phyloP scores from a whole-genome alignment of 2,888 invertebrate species.

The Drosophila leonis region DNA sequence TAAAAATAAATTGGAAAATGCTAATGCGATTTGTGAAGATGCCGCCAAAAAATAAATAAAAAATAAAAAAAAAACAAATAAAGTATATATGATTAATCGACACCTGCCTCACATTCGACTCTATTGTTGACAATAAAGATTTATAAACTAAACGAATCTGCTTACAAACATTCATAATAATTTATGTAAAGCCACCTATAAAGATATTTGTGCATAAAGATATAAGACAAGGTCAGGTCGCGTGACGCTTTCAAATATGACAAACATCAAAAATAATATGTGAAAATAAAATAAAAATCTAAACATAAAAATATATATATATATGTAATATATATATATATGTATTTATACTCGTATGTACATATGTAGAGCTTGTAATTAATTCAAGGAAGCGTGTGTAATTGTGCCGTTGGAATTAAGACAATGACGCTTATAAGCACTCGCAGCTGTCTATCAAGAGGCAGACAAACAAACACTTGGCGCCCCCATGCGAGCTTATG shows the following conservation, averaged over 20 bases:
- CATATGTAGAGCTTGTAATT: conserved; percentile 47
- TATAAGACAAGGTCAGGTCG: conserved; percentile 69
- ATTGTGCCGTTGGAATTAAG: conserved; percentile 61
- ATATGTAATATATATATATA: not conserved
- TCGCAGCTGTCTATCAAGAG: conserved; percentile 56
- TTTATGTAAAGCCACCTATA: conserved; percentile 57
- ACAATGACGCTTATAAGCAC: conserved; percentile 61
- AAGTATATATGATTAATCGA: conserved; percentile 67
- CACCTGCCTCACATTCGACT: conserved; percentile 53
- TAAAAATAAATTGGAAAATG: conserved; percentile 55
- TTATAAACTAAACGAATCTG: conserved; percentile 19
- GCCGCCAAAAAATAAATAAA: conserved; percentile 20
- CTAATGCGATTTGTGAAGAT: conserved; percentile 42
- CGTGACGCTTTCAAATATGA: conserved; percentile 54
- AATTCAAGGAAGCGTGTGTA: conserved; percentile 76
- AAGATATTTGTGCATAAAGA: conserved; percentile 21
- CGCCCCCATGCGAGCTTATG: conserved; percentile 63
- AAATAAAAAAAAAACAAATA: not conserved
- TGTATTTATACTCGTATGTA: not conserved
- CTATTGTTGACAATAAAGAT: conserved; percentile 64
- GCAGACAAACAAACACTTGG: conserved; percentile 41
- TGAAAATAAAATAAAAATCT: conserved; percentile 7
- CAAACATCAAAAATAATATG: conserved; percentile 20
- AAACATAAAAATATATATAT: not conserved
- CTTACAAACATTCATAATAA: conserved; percentile 12